Evolutionary conservation across 2,113 vertebrate genomes (phyloP).

Genomic region (Sardina pilchardus): DNA sequence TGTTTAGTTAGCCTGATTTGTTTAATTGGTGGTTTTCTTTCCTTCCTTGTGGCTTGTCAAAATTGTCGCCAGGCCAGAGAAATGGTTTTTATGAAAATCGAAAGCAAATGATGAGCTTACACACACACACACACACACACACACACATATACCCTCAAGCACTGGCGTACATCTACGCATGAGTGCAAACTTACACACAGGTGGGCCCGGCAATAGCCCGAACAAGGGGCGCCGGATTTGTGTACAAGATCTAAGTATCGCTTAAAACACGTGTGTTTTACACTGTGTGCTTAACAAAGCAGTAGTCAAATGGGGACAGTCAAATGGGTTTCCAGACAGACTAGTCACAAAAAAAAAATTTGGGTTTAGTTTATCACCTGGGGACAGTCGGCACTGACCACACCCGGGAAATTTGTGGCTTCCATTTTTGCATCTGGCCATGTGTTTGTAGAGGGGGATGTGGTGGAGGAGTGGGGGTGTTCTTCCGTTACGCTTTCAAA

Average conservation of each 20-base stretch:
- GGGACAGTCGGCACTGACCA: conserved; percentile 61
- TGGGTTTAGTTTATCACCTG: conserved; percentile 66
- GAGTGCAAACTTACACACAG: conserved; percentile 48
- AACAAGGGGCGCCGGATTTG: conserved; percentile 65
- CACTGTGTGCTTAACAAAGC: conserved; percentile 71
- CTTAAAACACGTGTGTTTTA: conserved; percentile 67
- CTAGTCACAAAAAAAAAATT: conserved; percentile 73
- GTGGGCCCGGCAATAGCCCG: conserved; percentile 45
- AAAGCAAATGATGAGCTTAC: conserved; percentile 60
- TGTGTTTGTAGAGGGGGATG: conserved; percentile 1
- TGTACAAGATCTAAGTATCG: conserved; percentile 71
- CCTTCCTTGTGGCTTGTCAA: conserved; percentile 22
- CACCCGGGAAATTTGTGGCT: conserved; percentile 72
- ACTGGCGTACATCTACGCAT: conserved; percentile 39
- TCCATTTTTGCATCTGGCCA: conserved; percentile 72
- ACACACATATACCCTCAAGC: conserved; percentile 38
- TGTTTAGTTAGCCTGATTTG: conserved; percentile 43
- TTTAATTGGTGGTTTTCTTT: conserved; percentile 48
- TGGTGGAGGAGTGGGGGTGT: conserved; percentile 37
- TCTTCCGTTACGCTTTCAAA: conserved; percentile 58
- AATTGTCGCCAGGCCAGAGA: conserved; percentile 59
- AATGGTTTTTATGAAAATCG: conserved; percentile 74
- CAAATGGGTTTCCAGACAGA: conserved; percentile 47
- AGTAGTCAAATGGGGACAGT: conserved; percentile 73
- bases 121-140: conserved; percentile 50